Conservation (phyloP, 2,888 invertebrate genomes). For the Poecilobothrus nobilitatus region DNA sequence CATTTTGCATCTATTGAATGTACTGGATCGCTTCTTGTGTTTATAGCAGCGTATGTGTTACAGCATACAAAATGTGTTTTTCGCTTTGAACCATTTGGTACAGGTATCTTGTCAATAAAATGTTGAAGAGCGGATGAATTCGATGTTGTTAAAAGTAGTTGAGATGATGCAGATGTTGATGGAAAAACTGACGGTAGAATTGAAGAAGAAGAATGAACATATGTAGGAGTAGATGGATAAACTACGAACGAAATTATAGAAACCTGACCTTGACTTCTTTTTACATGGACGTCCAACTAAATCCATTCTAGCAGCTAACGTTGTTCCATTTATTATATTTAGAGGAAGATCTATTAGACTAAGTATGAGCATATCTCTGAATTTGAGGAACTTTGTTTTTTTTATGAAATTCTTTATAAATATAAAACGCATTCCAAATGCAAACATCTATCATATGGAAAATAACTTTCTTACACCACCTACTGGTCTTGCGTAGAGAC, state of each 20-base stretch:
- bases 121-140: too few relatives aligned
- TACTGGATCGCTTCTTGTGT: too few relatives aligned
- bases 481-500: constrained; percentile 21
- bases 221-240: too few relatives aligned
- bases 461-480: constrained; percentile 22
- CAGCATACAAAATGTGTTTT: too few relatives aligned
- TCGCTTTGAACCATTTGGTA: too few relatives aligned
- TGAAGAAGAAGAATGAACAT: too few relatives aligned
- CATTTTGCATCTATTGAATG: too few relatives aligned
- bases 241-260: not conserved
- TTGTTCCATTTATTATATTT: not conserved
- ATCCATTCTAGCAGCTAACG: not conserved
- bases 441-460: constrained; percentile 21
- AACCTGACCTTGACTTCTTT: not conserved
- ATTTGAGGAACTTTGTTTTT: not conserved
- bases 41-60: too few relatives aligned
- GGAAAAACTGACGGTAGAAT: too few relatives aligned
- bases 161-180: too few relatives aligned
- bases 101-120: too few relatives aligned
- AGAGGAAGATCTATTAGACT: not conserved
- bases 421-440: constrained; percentile 12
- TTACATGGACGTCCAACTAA: not conserved
- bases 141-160: too few relatives aligned
- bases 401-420: constrained; percentile 8
- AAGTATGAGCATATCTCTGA: not conserved